These are phyloP conservation scores for Petroica traversi DNA, from an alignment of 2,113 vertebrate genomes.

Conservation along the genomic window DNA sequence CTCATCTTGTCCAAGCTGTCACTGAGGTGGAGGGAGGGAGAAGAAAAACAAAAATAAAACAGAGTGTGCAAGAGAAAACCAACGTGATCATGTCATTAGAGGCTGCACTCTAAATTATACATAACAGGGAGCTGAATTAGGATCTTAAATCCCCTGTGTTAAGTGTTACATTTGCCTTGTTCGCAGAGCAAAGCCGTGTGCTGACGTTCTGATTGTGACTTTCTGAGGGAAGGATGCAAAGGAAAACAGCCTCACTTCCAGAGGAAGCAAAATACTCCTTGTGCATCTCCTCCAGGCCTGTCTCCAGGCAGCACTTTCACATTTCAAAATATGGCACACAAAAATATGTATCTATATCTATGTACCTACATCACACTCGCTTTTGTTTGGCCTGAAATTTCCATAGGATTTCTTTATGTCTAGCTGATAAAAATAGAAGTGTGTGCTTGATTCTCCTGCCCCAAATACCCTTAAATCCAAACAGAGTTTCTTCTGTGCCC, in stretches of 20 bases:
- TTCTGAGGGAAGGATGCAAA: neutral
- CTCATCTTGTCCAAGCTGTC: slow-evolving; percentile 45
- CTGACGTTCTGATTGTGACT: neutral
- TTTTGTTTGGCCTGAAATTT: neutral
- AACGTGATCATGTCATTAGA: neutral
- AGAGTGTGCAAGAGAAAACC: neutral
- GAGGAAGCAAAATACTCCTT: neutral
- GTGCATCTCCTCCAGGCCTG: neutral
- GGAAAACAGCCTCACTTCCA: neutral
- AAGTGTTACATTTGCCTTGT: neutral
- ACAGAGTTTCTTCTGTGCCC: neutral
- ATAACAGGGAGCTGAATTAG: neutral
- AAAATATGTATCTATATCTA: neutral
- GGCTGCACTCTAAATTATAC: neutral
- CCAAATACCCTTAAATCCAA: neutral
- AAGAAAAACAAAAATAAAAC: neutral
- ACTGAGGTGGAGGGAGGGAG: neutral
- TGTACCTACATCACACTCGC: rapidly evolving
- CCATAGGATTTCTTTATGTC: neutral
- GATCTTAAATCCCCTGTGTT: neutral
- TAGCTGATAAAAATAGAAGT: neutral
- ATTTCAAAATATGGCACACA: neutral
- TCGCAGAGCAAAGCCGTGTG: neutral
- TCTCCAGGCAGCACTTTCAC: neutral
- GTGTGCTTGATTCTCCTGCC: neutral